These are phyloP conservation scores for Petroica traversi DNA, from an alignment of 2,113 vertebrate genomes.

Conservation along the genomic window DNA sequence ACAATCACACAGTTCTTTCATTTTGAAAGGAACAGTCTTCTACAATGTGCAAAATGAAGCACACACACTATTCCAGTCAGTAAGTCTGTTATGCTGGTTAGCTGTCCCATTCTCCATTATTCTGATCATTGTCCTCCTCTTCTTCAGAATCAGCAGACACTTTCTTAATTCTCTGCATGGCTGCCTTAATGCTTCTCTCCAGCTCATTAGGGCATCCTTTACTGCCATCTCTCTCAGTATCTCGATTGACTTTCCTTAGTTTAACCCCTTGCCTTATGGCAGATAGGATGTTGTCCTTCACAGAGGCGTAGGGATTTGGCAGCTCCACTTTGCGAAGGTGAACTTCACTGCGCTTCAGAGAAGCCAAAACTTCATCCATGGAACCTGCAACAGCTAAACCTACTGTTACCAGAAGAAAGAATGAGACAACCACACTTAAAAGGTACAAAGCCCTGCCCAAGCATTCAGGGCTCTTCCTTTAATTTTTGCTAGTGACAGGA, in stretches of 20 bases:
- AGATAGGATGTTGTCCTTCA: constrained; percentile 80
- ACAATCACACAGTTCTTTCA: neutral
- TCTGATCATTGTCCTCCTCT: constrained; percentile 73
- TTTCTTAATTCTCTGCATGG: constrained; percentile 93
- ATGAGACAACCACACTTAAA: neutral
- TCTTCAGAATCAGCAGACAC: constrained; percentile 89
- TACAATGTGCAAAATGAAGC: neutral
- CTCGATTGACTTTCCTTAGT: constrained; percentile 82
- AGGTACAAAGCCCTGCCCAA: neutral
- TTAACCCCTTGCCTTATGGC: constrained; percentile 89
- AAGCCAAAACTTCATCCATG: constrained; percentile 94
- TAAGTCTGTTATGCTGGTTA: neutral
- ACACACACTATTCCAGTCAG: neutral
- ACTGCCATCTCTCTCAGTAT: neutral
- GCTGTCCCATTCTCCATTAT: constrained; percentile 76
- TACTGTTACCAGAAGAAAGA: neutral
- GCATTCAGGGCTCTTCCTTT: neutral
- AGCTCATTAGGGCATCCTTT: constrained; percentile 74
- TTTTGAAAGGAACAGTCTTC: neutral
- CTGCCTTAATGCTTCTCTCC: constrained; percentile 90
- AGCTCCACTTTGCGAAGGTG: constrained; percentile 73
- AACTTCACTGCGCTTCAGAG: constrained; percentile 78
- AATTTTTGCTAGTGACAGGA: neutral
- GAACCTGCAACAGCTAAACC: constrained; percentile 73
- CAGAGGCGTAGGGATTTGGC: neutral